A percentile compares a stretch with the other conserved stretches of the same genome.
Evolutionary conservation across 2,113 vertebrate species (phyloP).

Genomic region (Ciconia boyciana): DNA sequence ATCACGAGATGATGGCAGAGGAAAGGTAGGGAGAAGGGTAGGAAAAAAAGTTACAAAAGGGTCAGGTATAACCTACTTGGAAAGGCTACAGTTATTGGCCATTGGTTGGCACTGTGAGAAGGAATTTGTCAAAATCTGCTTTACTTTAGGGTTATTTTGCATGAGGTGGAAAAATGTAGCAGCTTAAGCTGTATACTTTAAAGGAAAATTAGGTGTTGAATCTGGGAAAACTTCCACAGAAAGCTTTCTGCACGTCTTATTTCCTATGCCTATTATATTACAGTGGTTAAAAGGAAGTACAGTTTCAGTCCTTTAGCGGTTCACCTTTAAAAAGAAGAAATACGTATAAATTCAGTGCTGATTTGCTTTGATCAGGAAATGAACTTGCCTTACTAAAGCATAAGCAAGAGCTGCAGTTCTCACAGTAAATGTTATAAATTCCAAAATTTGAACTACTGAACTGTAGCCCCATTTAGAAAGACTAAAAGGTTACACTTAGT

Average conservation of each 20-base stretch:
- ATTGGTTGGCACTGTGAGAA: not conserved
- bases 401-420: not conserved
- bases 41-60: not conserved
- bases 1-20: not conserved
- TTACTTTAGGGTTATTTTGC: not conserved
- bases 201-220: not conserved
- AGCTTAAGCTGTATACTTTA: not conserved
- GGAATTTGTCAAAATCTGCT: not conserved
- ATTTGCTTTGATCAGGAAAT: not conserved
- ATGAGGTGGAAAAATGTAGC: not conserved
- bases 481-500: not conserved
- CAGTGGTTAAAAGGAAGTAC: not conserved
- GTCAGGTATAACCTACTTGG: not conserved
- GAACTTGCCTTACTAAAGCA: not conserved
- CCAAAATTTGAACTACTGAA: not conserved
- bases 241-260: not conserved
- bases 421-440: not conserved
- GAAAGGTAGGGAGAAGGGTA: not conserved
- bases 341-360: not conserved
- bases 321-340: not conserved
- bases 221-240: not conserved
- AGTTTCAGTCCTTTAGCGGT: not conserved
- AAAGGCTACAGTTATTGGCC: not conserved
- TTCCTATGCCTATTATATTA: not conserved
- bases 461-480: not conserved